These are phyloP conservation scores for Rapana venosa DNA, from an alignment of 2,888 invertebrate genomes.

Conservation along the genomic window DNA sequence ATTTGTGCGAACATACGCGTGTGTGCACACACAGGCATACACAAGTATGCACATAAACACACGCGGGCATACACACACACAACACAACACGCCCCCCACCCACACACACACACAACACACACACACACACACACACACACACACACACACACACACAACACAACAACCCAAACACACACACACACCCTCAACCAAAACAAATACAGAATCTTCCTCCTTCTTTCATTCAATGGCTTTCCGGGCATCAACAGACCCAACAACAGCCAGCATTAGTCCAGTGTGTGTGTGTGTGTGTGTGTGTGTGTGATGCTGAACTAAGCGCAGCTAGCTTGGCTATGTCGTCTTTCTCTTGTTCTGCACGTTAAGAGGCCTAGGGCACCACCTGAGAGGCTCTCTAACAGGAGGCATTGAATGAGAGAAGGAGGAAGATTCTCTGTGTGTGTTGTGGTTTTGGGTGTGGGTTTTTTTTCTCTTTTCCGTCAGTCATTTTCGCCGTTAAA, in stretches of 20 bases:
- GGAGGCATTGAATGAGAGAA: neutral
- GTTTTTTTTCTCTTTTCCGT: neutral
- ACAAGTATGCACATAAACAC: neutral
- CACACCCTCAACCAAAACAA: too few species aligned
- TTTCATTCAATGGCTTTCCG: too few species aligned
- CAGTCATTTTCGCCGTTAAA: neutral
- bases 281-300: conserved; percentile 1
- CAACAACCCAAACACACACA: too few species aligned
- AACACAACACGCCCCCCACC: too few species aligned
- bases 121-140: neutral
- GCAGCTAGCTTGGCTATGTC: too few species aligned
- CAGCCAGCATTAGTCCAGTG: neutral
- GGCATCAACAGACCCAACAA: too few species aligned
- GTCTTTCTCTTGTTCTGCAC: neutral
- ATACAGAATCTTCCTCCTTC: too few species aligned
- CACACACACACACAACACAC: neutral
- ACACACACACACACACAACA: too few species aligned
- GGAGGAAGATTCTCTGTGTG: neutral
- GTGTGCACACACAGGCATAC: neutral
- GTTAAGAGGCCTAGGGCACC: neutral
- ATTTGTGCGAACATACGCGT: neutral
- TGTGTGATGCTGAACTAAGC: neutral
- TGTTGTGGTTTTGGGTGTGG: neutral
- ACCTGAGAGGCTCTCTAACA: neutral
- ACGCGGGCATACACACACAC: neutral